Evolutionary conservation across 2,888 invertebrate species (phyloP).

Genomic region (Yponomeuta sedellus): DNA sequence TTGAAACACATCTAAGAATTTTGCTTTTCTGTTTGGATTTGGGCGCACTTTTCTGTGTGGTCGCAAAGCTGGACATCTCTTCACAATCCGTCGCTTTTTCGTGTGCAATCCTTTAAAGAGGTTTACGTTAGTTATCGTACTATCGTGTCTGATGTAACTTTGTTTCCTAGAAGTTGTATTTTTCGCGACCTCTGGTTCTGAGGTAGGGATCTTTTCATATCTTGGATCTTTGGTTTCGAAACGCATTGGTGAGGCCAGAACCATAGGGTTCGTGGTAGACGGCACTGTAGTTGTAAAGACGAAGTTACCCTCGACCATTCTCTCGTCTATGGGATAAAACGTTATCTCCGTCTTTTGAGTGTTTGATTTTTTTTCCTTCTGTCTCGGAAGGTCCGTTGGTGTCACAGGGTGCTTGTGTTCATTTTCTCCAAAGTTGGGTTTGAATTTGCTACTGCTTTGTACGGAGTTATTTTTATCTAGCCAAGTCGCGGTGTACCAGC

Average conservation of each 20-base stretch:
- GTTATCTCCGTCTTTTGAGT: not conserved
- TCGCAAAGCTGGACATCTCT: constrained; percentile 32
- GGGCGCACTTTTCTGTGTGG: constrained; percentile 25
- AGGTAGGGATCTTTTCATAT: not conserved
- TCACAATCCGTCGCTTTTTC: constrained; percentile 35
- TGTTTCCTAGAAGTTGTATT: not conserved
- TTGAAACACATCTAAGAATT: constrained; percentile 82
- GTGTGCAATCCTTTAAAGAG: constrained; percentile 20
- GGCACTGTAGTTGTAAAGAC: not conserved
- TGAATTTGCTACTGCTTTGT: not conserved
- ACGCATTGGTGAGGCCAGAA: not conserved
- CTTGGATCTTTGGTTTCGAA: not conserved
- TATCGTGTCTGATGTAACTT: constrained; percentile 24
- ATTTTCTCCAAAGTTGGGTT: constrained; percentile 8
- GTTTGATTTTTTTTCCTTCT: not conserved
- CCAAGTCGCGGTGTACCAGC: constrained; percentile 45
- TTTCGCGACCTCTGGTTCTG: not conserved
- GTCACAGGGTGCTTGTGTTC: not conserved
- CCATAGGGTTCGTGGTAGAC: not conserved
- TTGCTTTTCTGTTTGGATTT: constrained; percentile 28
- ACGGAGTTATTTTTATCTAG: not conserved
- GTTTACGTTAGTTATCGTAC: constrained; percentile 32
- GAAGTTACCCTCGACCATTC: constrained; percentile 4
- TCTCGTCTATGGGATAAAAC: not conserved
- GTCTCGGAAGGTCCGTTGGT: not conserved